Evolutionary conservation across 2,113 vertebrate species (phyloP), one percentile per base, ranked within the genome.

Genomic region (Forbesichthys agassizii): DNA sequence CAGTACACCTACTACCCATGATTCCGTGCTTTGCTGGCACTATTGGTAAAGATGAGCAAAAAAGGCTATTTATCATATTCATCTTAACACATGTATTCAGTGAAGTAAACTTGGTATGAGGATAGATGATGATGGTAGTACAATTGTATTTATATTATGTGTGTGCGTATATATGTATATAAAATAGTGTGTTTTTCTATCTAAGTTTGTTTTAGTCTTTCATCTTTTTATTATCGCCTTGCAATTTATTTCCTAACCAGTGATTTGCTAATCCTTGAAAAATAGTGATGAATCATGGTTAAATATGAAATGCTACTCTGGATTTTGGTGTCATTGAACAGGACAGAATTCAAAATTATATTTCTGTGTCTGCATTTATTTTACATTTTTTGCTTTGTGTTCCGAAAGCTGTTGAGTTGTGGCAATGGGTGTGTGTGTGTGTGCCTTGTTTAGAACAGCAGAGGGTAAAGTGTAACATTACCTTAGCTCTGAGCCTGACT

Each of bases 231-330:
- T 27, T 27, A 27, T 27, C 27, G 27, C 27, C 27, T 27, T 27
- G 27, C 27, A 27, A 27, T 27, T 27, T 27, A 27, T 27, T 69
- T 51, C 48, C n/a, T 8, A 61, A 2, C 46, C 54, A 54, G 11
- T 36, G 57, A 67, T 47, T 62, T 13, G 48, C 51, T 75, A 69
- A 49, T 78, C 33, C 61, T 75, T 58, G 81, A 20, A 48, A 49
- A 33, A 48, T 48, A 47, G 42, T 76, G 79, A 67, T 68, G 49
- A 46, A 49, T 78, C 27, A 27, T 87, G 77, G 91, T 95, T 86
- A 95, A 95, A 96, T 93, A 95, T 96, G 95, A 91, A 95, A 82
- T 58, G 75, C 27, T 27, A 80, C 80, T 77, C 36, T 76, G 71
- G 67, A 81, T 66, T 73, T 86, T 78, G 80, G 66, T 86, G 74